A percentile compares a stretch with the other conserved stretches of the same genome.
Conservation (phyloP, 2,888 invertebrate species). For the Rhabditoides inermis region DNA sequence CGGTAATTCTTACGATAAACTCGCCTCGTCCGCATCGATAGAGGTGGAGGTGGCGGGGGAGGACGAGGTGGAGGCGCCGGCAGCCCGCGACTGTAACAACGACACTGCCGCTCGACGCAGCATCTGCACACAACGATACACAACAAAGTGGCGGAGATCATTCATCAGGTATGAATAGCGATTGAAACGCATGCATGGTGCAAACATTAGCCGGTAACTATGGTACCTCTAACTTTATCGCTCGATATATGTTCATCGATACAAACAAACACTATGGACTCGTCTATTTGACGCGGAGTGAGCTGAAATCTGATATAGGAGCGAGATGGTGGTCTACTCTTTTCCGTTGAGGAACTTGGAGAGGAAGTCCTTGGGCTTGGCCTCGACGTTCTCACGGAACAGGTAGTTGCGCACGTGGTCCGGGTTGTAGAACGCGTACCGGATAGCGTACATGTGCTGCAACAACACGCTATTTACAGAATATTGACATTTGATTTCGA, state of each 20-base stretch:
- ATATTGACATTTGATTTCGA: not conserved
- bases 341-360: constrained; percentile 57
- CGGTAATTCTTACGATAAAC: not conserved
- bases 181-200: no score
- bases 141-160: no score
- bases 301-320: not conserved
- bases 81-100: no score
- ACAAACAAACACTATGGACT: no score
- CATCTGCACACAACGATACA: no score
- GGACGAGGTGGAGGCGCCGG: no score
- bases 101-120: no score
- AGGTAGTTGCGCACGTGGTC: constrained; percentile 55
- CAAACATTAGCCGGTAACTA: no score
- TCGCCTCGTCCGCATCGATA: constrained; percentile 17
- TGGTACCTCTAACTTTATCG: no score
- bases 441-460: constrained; percentile 45
- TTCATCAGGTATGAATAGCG: no score
- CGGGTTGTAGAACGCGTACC: constrained; percentile 45
- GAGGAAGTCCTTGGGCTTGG: constrained; percentile 56
- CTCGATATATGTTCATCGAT: no score
- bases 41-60: constrained; percentile 8
- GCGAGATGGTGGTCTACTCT: constrained; percentile 33
- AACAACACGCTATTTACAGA: constrained; percentile 6
- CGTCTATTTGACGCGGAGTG: no score
- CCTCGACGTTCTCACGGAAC: constrained; percentile 54